Evolutionary conservation across 2,797 vertebrate species (phyloP).

Genomic region (Sarcoramphus papa): DNA sequence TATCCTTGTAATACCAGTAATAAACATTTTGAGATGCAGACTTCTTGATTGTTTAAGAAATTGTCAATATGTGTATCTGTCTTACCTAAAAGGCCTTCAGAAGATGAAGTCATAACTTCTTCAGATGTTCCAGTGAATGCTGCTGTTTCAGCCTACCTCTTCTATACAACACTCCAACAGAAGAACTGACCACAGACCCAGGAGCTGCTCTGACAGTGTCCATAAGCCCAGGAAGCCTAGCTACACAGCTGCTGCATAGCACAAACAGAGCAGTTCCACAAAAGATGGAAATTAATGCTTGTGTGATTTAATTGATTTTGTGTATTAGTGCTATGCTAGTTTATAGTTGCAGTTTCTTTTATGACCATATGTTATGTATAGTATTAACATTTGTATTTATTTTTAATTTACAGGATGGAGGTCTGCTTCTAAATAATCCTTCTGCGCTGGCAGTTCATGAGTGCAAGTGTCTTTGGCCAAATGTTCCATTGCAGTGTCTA

Average conservation of each 20-base stretch:
- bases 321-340: background rate
- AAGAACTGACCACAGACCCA: background rate
- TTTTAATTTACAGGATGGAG: slow-evolving; percentile 84
- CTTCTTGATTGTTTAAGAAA: background rate
- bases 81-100: background rate
- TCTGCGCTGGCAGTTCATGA: slow-evolving; percentile 92
- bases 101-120: background rate
- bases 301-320: background rate
- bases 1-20: background rate
- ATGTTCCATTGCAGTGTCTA: slow-evolving; percentile 87
- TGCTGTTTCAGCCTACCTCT: background rate
- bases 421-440: slow-evolving; percentile 94
- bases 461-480: slow-evolving; percentile 92
- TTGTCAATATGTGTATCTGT: rapidly evolving
- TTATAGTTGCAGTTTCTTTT: background rate
- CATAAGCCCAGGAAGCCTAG: background rate
- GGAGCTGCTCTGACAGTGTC: background rate
- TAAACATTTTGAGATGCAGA: background rate
- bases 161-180: background rate
- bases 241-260: background rate
- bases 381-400: background rate
- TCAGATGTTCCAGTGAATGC: background rate
- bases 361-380: background rate
- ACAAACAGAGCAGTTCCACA: background rate
- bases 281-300: background rate